Evolutionary conservation across 2,113 vertebrate species (phyloP), one percentile per base, ranked within the genome.

Genomic region (Lampris megalopsis): DNA sequence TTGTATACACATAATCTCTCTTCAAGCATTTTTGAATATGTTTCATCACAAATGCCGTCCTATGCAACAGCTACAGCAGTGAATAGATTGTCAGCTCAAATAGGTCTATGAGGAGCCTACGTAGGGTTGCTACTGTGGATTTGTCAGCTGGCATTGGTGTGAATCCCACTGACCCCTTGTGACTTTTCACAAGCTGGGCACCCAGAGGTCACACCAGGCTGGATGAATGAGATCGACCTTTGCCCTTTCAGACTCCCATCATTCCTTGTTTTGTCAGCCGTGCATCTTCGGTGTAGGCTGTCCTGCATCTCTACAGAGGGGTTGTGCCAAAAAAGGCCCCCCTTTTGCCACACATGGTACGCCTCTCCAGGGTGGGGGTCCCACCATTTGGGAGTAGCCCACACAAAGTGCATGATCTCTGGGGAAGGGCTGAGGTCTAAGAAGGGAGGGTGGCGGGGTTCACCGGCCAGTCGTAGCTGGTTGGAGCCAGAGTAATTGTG

Each of bases 171-270:
- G 89, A 89, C 81, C 88, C 89, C 5, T n/a, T 35, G 64, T 82
- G 84, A 89, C 89, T 86, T 87, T 88, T 86, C 82, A 86, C 88
- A 87, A 84, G 83, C 88, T 54, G 88, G 77, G 63, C 81, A 82
- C 81, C 80, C 74, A 73, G 85, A 80, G 88, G 91, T 90, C 87
- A 77, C 71, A 73, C 59, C 81, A 24, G 3, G 75, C 78, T 82
- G 88, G 81, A 88, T 82, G 90, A 91, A 92, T 86, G 82, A 91
- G 91, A 83, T 87, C 80, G 71, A 89, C 86, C 90, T 91, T 88
- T 91, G 85, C 56, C 85, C 85, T 86, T 35, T 45, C 13, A 52
- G 80, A 78, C 80, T 81, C 84, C 67, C 80, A 85, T 91, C 86
- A 57, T 63, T 53, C 47, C 0, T 24, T 47, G 66, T 53, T 3